Evolutionary conservation across 2,888 invertebrate genomes (phyloP).

Genomic region (Xylota segnis): DNA sequence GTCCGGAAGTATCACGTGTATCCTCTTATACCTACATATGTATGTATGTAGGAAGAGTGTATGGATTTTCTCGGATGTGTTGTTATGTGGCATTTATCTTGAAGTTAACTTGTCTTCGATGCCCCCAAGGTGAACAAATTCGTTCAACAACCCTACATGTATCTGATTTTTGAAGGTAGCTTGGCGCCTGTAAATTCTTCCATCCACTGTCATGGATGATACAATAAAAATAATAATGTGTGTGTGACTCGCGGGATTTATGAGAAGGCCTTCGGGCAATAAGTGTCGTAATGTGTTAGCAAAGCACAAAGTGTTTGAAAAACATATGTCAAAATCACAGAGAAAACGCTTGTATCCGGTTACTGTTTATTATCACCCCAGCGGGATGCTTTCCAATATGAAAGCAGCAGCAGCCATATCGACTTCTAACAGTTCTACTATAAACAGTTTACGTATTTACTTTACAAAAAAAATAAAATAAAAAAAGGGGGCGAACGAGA

Average conservation of each 20-base stretch:
- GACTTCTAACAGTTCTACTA: constrained; percentile 46
- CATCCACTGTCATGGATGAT: constrained; percentile 34
- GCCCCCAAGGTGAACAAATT: constrained; percentile 70
- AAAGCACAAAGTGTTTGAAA: constrained; percentile 69
- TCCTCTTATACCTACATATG: constrained; percentile 46
- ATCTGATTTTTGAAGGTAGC: constrained; percentile 29
- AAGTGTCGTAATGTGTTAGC: constrained; percentile 75
- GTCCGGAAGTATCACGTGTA: constrained; percentile 71
- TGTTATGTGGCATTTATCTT: constrained; percentile 58
- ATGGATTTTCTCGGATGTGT: constrained; percentile 38
- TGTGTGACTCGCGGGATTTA: constrained; percentile 76
- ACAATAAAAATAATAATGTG: constrained; percentile 67
- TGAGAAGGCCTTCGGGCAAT: constrained; percentile 69
- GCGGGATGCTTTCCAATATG: constrained; percentile 64
- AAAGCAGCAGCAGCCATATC: constrained; percentile 42
- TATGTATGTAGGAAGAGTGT: no score
- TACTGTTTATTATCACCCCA: constrained; percentile 73
- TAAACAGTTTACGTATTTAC: constrained; percentile 52
- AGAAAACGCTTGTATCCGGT: constrained; percentile 73
- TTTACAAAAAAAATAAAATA: no score
- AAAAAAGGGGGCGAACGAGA: constrained; percentile 28
- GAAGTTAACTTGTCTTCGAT: constrained; percentile 52
- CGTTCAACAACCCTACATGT: constrained; percentile 42
- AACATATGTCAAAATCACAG: constrained; percentile 77
- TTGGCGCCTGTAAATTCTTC: constrained; percentile 57